Evolutionary conservation across 2,113 vertebrate species (phyloP), one percentile per base, ranked within the genome.

Genomic region (Sylvilagus bachmani): DNA sequence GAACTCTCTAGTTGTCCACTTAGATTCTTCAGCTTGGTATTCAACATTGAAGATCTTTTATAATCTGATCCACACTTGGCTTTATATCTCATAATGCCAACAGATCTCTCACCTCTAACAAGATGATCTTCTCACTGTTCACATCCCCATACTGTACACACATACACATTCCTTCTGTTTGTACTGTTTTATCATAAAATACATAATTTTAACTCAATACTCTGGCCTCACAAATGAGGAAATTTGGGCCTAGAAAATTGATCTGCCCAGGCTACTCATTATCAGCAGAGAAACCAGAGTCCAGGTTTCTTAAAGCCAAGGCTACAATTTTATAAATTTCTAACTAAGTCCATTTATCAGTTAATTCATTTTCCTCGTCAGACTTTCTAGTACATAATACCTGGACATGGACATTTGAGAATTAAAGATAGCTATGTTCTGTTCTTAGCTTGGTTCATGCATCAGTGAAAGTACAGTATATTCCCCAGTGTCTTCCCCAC

Each of bases 31-130:
- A 53, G 49, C 31, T 90, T 86, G 29, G 21, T 21, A 82, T 91
- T 79, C 33, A 92, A 58, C n/a, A 90, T 75, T 90, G 10, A 94
- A 81, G 69, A 49, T 44, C 4, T 80, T 44, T 53, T 38, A 51
- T 7, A 58, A 61, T 27, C 25, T 69, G 49, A 69, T n/a, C 29
- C 11, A 10, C 29, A n/a, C 27, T 5, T 33, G 29, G 22, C 9
- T 14, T 58, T 33, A 27, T 22, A 36, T 17, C 24, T 67, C 25
- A n/a, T 53, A 44, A 31, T 77, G 13, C 6, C 49, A 69, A 19
- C n/a, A 55, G 61, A 55, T 24, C 38, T 16, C 9, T 67, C 10
- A 44, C n/a, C 79, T 83, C 80, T 66, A 38, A 44, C 44, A 67
- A 62, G 22, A 74, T 55, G 3, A 25, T n/a, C 81, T 92, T 85